Conservation (phyloP, 2,888 invertebrate genomes). For the Drosophila bunnanda region DNA sequence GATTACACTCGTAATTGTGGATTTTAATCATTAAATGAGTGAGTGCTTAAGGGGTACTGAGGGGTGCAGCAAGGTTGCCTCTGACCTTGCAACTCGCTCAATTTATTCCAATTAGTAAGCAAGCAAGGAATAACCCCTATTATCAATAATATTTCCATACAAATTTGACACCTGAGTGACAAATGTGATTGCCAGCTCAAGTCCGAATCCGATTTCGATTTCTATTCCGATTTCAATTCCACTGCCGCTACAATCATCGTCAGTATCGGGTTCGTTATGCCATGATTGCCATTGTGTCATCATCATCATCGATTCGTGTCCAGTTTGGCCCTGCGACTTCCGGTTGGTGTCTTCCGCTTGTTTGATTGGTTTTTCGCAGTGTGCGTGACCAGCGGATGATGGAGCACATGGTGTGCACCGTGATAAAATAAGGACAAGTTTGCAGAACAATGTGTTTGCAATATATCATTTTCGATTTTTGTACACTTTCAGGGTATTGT, state of each 20-base stretch:
- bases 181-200: slow-evolving; percentile 11
- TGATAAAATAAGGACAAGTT: neutral
- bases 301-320: slow-evolving; percentile 24
- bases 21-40: neutral
- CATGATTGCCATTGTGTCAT: neutral
- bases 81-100: no score
- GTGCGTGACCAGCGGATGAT: slow-evolving; percentile 50
- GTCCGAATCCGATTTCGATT: slow-evolving; percentile 5
- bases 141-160: slow-evolving; percentile 51
- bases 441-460: no score
- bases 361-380: slow-evolving; percentile 38
- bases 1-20: slow-evolving; percentile 1
- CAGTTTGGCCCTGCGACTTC: slow-evolving; percentile 45
- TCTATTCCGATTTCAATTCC: neutral
- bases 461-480: no score
- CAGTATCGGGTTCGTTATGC: neutral
- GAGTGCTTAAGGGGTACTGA: neutral
- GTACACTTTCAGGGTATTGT: no score
- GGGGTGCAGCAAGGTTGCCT: no score
- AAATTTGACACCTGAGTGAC: slow-evolving; percentile 59
- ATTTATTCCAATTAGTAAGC: neutral
- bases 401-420: neutral
- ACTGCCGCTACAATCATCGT: neutral
- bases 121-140: slow-evolving; percentile 1
- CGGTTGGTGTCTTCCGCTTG: slow-evolving; percentile 42